These are phyloP conservation scores for Platypus cylindrus DNA, from an alignment of 2,888 invertebrate species.

Conservation along the genomic window DNA sequence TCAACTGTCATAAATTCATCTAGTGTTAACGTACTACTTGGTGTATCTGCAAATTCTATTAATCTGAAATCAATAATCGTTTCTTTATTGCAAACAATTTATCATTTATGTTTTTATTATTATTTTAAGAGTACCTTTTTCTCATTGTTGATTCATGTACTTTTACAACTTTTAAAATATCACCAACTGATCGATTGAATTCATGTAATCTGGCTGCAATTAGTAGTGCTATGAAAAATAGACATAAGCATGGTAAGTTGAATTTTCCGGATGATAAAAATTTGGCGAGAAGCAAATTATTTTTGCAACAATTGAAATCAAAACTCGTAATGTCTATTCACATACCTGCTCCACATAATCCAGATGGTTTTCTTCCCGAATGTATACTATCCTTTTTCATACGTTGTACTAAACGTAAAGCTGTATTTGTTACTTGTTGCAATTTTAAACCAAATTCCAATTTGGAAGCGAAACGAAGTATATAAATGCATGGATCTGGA, in stretches of 20 bases:
- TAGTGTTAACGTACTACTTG: slow-evolving; percentile 84
- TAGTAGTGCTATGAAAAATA: slow-evolving; percentile 61
- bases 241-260: no score
- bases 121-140: slow-evolving; percentile 47
- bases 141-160: slow-evolving; percentile 88
- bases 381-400: slow-evolving; percentile 99
- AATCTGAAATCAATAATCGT: slow-evolving; percentile 39
- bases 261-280: no score
- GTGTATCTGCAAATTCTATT: slow-evolving; percentile 92
- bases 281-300: no score
- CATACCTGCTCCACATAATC: slow-evolving; percentile 91
- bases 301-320: no score
- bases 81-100: not conserved
- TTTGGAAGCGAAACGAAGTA: slow-evolving; percentile 86
- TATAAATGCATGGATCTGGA: slow-evolving; percentile 88
- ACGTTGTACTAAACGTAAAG: slow-evolving; percentile 81
- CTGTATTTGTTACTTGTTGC: slow-evolving; percentile 91
- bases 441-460: slow-evolving; percentile 85
- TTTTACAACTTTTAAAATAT: slow-evolving; percentile 89
- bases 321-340: slow-evolving; percentile 5
- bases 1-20: slow-evolving; percentile 97
- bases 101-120: not conserved
- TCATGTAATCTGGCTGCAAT: slow-evolving; percentile 90
- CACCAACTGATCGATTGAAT: slow-evolving; percentile 72
- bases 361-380: slow-evolving; percentile 90